Percentiles rank a stretch among this genome's conserved stretches.
phyloP scores from a whole-genome alignment of 2,113 vertebrate genomes.

The Melanerpes aurifrons region DNA sequence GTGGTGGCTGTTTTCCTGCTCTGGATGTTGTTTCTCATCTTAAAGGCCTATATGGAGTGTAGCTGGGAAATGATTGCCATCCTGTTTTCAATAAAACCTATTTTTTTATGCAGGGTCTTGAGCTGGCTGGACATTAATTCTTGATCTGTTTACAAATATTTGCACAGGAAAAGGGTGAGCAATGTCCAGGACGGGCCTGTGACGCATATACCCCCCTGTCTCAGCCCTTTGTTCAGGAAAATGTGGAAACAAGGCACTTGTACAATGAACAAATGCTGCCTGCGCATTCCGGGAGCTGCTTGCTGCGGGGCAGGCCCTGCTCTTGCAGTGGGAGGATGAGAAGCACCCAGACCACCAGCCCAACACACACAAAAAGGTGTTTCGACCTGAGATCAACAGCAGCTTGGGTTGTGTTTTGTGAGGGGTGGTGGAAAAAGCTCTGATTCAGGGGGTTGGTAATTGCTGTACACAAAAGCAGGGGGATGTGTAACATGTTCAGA shows the following conservation, averaged over 20 bases:
- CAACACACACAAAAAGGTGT: neutral
- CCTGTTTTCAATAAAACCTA: conserved; percentile 57
- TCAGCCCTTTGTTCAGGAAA: conserved; percentile 38
- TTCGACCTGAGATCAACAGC: neutral
- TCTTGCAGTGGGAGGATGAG: neutral
- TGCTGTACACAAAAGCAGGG: neutral
- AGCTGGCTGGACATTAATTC: conserved; percentile 9
- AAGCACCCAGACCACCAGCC: accelerated
- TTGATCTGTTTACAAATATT: conserved; percentile 54
- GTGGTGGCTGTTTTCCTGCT: conserved; percentile 25
- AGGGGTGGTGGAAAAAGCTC: neutral
- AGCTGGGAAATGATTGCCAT: conserved; percentile 65
- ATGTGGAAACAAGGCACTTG: neutral
- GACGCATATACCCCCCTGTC: conserved; percentile 27
- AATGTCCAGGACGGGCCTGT: neutral
- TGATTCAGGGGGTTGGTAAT: neutral
- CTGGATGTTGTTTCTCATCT: neutral
- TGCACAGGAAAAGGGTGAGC: conserved; percentile 33
- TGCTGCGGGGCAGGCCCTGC: neutral
- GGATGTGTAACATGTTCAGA: neutral
- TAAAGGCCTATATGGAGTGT: neutral
- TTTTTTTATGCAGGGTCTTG: conserved; percentile 29
- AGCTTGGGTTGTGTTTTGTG: neutral
- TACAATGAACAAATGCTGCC: neutral
- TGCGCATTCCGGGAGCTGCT: neutral